These are phyloP conservation scores for Chunga burmeisteri DNA, from an alignment of 2,113 vertebrate species.

Conservation along the genomic window DNA sequence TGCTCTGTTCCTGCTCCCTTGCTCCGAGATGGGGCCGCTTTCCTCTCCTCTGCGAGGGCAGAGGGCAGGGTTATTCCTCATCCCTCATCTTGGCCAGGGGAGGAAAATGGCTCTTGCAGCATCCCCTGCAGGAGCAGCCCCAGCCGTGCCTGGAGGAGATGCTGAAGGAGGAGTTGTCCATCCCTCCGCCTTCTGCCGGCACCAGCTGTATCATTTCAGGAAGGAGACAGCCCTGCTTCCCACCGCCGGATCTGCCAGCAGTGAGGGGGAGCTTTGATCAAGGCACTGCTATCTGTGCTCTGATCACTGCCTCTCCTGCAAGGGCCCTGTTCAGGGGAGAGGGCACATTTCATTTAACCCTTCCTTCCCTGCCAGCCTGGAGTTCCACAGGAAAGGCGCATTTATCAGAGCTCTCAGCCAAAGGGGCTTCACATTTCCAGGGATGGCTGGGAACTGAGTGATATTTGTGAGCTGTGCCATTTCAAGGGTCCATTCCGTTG, in stretches of 20 bases:
- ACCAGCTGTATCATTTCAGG: slow-evolving; percentile 5
- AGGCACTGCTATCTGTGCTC: slow-evolving; percentile 2
- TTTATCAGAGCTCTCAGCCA: not conserved
- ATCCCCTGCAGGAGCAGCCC: not conserved
- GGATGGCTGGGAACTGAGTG: not conserved
- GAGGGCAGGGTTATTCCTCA: not conserved
- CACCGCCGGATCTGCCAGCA: not conserved
- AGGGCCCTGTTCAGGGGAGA: not conserved
- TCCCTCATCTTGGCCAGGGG: not conserved
- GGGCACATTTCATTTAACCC: not conserved
- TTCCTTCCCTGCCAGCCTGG: not conserved
- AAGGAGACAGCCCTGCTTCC: not conserved
- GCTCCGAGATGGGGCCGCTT: not conserved
- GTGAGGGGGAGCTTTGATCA: slow-evolving; percentile 12
- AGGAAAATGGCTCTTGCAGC: not conserved
- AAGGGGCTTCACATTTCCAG: not conserved
- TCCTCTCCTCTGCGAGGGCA: not conserved
- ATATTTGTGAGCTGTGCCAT: not conserved
- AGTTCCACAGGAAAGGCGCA: not conserved
- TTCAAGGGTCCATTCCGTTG: not conserved
- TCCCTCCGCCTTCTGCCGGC: not conserved
- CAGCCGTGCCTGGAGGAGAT: not conserved
- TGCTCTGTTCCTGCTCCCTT: not conserved
- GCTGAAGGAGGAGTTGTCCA: not conserved
- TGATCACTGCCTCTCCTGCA: not conserved